Base-by-base conservation (phyloP, 2,113 vertebrate species). In the Sylvietta virens region DNA sequence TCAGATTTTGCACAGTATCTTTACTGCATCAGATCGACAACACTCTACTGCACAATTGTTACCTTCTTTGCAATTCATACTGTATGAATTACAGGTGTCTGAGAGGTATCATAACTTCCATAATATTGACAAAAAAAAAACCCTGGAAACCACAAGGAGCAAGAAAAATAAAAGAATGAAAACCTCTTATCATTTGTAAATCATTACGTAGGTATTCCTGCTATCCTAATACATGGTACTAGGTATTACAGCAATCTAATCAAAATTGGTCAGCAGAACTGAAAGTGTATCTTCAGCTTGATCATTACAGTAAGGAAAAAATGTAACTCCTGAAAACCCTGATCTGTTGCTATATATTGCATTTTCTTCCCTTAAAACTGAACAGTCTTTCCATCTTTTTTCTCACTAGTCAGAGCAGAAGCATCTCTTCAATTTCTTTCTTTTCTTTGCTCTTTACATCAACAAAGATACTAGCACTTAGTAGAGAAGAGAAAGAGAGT, bases 221-320 rank as follows among this genome's bases (percentile, higher is more conserved):
- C 73, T 90, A 79, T 44, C 87, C 80, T 83, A 82, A 92, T 85
- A 85, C 76, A 79, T 23, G 27, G 40, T 53, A 62, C 19, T 51
- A 78, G 47, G 61, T 66, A 94, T 67, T 90, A 94, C 2, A 7
- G 76, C 81, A 78, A 88, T 80, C 89, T 91, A 86, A 97, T 69
- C 64, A 90, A 88, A 96, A 95, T 3, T 73, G 89, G 94, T 78
- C 96, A 96, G 94, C 94, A 95, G 20, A 21, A 86, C 27, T 90
- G 74, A 71, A 76, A 82, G 33, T 27, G 0, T 70, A 81, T 94
- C 50, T 83, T 81, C 30, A 88, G 22, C 30, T 81, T 54, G 30
- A 93, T 81, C 81, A 47, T 57, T 61, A 84, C 22, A 79, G 39
- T 60, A 81, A 91, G 24, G 37, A 44, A 56, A 92, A 92, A 91